Percentiles rank a stretch among this genome's conserved stretches.
These are phyloP conservation scores for Lingula anatina DNA, from an alignment of 2,888 invertebrate species.

Conservation along the genomic window DNA sequence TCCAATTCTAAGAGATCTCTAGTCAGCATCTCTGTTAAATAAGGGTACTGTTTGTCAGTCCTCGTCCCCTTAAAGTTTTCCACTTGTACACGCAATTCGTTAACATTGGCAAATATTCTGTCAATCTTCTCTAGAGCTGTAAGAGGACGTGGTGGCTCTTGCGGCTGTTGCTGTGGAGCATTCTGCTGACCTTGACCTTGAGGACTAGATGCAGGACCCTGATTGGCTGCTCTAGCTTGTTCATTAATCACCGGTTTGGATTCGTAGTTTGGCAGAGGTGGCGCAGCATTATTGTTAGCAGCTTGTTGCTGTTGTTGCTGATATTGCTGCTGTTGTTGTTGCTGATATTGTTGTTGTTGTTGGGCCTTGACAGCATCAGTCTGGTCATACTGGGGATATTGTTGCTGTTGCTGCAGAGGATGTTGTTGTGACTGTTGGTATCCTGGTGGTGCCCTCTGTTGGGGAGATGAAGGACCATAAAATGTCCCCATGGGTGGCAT, in stretches of 20 bases:
- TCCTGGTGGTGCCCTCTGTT: too few species aligned
- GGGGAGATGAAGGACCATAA: too few species aligned
- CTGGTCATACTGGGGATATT: conserved; percentile 1
- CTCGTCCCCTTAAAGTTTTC: conserved; percentile 37
- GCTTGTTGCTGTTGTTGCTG: conserved; percentile 2
- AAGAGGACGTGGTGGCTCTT: conserved; percentile 8
- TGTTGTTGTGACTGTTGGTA: conserved; percentile 6
- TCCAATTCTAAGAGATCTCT: conserved; percentile 80
- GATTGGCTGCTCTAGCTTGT: background rate
- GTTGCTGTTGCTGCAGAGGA: conserved; percentile 1
- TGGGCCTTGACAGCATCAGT: conserved; percentile 1
- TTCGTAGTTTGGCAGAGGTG: background rate
- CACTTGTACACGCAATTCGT: conserved; percentile 31
- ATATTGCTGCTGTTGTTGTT: conserved; percentile 2
- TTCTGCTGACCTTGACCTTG: background rate
- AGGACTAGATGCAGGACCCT: background rate
- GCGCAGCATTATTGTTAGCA: conserved; percentile 4
- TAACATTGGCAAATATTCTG: conserved; percentile 31
- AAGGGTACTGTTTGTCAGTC: conserved; percentile 73
- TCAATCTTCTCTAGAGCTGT: conserved; percentile 35
- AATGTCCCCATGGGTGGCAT: conserved; percentile 4
- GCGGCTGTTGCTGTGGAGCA: conserved; percentile 4
- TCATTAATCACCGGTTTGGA: background rate
- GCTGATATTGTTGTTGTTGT: conserved; percentile 1
- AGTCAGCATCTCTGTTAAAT: conserved; percentile 92